Base-by-base conservation (phyloP, 2,113 vertebrate genomes). In the Nothocercus julius region DNA sequence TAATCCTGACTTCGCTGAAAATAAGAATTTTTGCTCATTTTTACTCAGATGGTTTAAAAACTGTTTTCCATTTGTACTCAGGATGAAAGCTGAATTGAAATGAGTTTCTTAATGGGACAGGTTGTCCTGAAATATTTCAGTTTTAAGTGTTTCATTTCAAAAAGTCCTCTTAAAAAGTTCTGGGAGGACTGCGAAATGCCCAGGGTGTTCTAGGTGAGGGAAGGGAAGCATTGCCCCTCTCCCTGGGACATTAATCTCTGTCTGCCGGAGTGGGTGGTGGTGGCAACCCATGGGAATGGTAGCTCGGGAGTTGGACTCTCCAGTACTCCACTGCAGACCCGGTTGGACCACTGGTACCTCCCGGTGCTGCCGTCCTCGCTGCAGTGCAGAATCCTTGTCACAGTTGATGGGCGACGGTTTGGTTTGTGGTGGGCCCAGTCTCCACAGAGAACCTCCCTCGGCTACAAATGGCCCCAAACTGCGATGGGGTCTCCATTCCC, bases 1-100 rank as follows among this genome's bases (percentile, higher is more conserved):
- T 30, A 84, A 84, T 64, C 51, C 51, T 78, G 76, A 44, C 24
- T 81, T 44, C 21, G 59, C n/a, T 68, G 76, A 82, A 93, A 90
- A 74, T 34, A 61, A 79, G 36, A 74, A 25, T 22, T 83, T 87
- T 89, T 92, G 18, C 32, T 88, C 36, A 19, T 1, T 69, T 91
- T 92, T 74, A 49, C 77, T 88, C 18, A 56, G 20, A 11, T 67
- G 3, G 34, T 81, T 86, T 90, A 42, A 93, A 74, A 85, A 74
- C 42, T 63, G 14, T 67, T 92, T 92, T 93, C 63, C 15, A n/a
- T 24, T 75, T 59, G 34, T 51, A 75, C 32, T 88, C 38, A 28
- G 40, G 30, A 62, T 70, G 27, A 90, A 87, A 87, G 84, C 20
- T 25, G 40, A 87, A 40, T 24, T 66, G 49, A 38, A 83, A 69